Evolutionary conservation across 2,113 vertebrate genomes (phyloP).

Genomic region (Bombycilla garrulus): DNA sequence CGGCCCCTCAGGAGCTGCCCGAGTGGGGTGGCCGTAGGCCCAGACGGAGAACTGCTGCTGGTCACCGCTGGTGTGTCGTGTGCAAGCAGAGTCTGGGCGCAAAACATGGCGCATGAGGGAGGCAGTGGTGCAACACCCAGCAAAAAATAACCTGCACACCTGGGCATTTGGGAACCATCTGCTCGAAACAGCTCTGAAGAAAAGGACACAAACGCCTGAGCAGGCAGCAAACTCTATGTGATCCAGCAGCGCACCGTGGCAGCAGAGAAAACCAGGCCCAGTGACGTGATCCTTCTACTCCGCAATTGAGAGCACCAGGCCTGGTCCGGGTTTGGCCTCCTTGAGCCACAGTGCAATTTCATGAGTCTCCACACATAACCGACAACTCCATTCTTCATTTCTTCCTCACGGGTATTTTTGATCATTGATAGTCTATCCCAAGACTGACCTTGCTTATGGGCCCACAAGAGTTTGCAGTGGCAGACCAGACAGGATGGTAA

Average conservation of each 20-base stretch:
- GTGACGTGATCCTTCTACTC: background rate
- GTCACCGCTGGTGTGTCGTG: rapidly evolving
- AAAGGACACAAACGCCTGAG: background rate
- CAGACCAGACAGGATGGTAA: background rate
- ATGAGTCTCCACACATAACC: background rate
- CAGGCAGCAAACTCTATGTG: background rate
- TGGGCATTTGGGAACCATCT: background rate
- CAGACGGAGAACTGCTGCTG: rapidly evolving
- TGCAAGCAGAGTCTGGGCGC: rapidly evolving
- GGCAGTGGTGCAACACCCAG: rapidly evolving
- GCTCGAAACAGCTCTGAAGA: background rate
- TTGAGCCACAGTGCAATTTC: background rate
- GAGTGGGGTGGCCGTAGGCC: rapidly evolving
- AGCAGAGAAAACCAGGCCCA: background rate
- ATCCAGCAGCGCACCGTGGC: background rate
- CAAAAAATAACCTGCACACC: background rate
- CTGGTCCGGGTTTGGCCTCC: background rate
- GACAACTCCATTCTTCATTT: background rate
- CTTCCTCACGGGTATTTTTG: background rate
- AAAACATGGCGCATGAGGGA: rapidly evolving
- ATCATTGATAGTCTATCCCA: background rate
- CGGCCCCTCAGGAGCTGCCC: rapidly evolving
- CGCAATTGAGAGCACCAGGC: rapidly evolving
- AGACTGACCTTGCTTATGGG: background rate
- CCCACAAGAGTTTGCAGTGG: background rate